phyloP scores from a whole-genome alignment of 2,888 invertebrate genomes.

The Tubulanus polymorphus region DNA sequence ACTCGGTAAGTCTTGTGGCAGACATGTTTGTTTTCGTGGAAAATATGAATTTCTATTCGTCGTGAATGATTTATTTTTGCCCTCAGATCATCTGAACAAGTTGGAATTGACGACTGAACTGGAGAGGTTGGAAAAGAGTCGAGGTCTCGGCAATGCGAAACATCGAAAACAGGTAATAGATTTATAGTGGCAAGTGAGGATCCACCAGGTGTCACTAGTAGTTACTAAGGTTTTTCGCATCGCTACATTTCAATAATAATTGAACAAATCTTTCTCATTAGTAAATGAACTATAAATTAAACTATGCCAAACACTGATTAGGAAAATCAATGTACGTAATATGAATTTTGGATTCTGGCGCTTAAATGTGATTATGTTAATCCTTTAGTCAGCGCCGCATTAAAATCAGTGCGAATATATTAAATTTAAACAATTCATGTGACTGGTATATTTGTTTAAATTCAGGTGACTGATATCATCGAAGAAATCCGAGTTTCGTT shows the following conservation, averaged over 20 bases:
- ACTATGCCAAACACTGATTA: too few species aligned
- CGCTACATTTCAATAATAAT: too few species aligned
- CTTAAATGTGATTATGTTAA: too few species aligned
- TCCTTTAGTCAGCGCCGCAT: too few species aligned
- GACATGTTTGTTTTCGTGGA: not conserved
- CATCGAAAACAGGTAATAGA: conserved; percentile 77
- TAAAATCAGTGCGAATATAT: not conserved
- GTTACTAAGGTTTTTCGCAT: too few species aligned
- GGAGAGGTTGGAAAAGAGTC: conserved; percentile 75
- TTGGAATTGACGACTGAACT: conserved; percentile 58
- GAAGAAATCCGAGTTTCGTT: conserved; percentile 69
- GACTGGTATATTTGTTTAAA: not conserved
- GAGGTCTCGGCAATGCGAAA: conserved; percentile 81
- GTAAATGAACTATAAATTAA: too few species aligned
- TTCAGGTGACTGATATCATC: conserved; percentile 63
- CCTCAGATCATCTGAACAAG: conserved; percentile 34
- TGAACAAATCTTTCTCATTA: too few species aligned
- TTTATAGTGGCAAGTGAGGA: too few species aligned
- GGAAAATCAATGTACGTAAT: too few species aligned
- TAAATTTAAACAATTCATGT: not conserved
- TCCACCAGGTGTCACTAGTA: too few species aligned
- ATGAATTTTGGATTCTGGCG: too few species aligned
- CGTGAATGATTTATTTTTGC: not conserved
- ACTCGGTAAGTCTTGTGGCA: conserved; percentile 46
- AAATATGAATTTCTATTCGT: not conserved